These are phyloP conservation scores for Labroides dimidiatus DNA, from an alignment of 2,797 vertebrate species.

Conservation along the genomic window DNA sequence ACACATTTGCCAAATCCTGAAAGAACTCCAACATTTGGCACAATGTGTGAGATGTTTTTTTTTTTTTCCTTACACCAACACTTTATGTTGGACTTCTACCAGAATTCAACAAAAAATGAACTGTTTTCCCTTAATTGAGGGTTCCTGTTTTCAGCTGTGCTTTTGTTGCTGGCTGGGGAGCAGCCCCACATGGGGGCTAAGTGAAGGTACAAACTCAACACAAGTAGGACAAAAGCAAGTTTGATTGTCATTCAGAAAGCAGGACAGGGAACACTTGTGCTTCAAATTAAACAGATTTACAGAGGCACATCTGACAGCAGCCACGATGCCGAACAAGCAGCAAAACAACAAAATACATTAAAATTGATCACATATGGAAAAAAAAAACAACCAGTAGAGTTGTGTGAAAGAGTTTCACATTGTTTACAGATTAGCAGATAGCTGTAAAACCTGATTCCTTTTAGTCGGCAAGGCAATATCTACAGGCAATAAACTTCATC, in stretches of 20 bases:
- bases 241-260: not conserved
- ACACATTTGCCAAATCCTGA: conserved; percentile 17
- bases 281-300: not conserved
- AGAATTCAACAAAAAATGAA: conserved; percentile 5
- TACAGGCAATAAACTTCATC: conserved; percentile 24
- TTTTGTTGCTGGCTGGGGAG: not conserved
- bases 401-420: not conserved
- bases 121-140: not conserved
- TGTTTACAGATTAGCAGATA: conserved; percentile 14
- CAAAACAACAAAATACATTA: not conserved
- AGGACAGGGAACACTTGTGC: not conserved
- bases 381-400: conserved; percentile 12
- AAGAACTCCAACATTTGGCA: conserved; percentile 19
- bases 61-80: not conserved
- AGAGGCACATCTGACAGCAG: not conserved
- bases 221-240: not conserved
- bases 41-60: conserved; percentile 11
- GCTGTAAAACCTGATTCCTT: not conserved
- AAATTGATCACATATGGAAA: not conserved
- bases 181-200: not conserved
- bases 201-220: not conserved
- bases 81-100: not conserved
- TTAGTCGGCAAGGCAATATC: not conserved
- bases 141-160: conserved; percentile 1
- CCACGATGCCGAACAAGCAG: not conserved